Evolutionary conservation across 2,888 invertebrate species (phyloP), one percentile per base, ranked within the genome.

Genomic region (Ectemnius continuus): DNA sequence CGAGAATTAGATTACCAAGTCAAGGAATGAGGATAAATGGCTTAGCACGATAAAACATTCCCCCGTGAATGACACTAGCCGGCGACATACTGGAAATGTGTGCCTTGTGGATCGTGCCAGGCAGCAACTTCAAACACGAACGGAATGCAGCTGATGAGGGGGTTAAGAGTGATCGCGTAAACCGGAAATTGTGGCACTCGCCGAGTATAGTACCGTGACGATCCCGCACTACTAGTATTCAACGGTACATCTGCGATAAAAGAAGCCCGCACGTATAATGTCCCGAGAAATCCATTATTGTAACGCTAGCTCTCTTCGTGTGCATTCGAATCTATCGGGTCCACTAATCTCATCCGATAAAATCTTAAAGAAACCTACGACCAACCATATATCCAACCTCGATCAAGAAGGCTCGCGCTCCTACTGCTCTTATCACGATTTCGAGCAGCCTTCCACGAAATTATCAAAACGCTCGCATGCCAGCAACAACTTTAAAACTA

Each of bases 141-240:
- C 46, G 78, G 78, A 78, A 78, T 78, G 78, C 74, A 56, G 70
- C 78, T 78, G 78, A 74, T 71, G 74, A 78, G 65, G 78, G 36
- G 70, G 74, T 73, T 78, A 78, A 78, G 70, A 78, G 61, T 74
- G 78, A 78, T 74, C 74, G 78, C 68, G 74, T 78, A 78, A 78
- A 78, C 78, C 78, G 78, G 78, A 78, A 78, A 78, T 71, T 74
- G 78, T 78, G 73, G 67, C 70, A 64, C 66, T 78, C 65, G 48
- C 14, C 46, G 65, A 56, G 60, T 67, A 78, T 70, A 78, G 66
- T 73, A 73, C 78, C 78, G 64, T 70, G 78, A 78, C 78, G 56
- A 78, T 78, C 67, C 57, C 36, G 73, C 47, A 62, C 67, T 73
- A 73, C 69, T 80, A 70, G 76, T 72, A 72, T 65, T 60, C 52